Base-by-base conservation (phyloP, 2,113 vertebrate genomes). In the Oryzias curvinotus region DNA sequence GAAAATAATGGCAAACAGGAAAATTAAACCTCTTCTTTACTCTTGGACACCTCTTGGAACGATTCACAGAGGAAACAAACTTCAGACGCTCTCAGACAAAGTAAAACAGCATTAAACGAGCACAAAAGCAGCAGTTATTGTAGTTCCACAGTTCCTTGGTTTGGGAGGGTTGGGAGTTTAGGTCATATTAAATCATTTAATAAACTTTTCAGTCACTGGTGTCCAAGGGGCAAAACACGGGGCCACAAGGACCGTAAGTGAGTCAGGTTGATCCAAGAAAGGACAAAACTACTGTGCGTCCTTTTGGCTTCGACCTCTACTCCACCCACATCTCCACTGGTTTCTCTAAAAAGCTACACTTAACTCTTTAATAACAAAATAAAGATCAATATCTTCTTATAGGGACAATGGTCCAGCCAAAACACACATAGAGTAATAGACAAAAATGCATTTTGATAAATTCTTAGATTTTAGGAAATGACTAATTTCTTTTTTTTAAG, bases 351-450 rank as follows among this genome's bases (percentile, higher is more conserved):
- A 65, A 36, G 66, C 46, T 78, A 77, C 80, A 88, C 88, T 87
- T 84, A 80, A 56, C 66, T 75, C 45, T 68, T 80, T 77, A 75
- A 83, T 68, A 89, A 81, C 71, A 76, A 83, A 80, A 87, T 69
- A 76, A 54, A 82, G 82, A 88, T 87, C 72, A 47, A 57, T 86
- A 87, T 90, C 87, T 84, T 69, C 64, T 67, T 74, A 79, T 77
- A 82, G 74, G 59, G 83, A 84, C 75, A 51, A 64, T 73, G 80
- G 77, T 61, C 30, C 52, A 87, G 88, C 83, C 85, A 85, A 89
- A 87, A 90, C 86, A 89, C 56, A 13, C 45, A 47, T 18, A 47
- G 45, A 17, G 5, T 1, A 47, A 7, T 6, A 18, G 5, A 18
- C 5, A n/a, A 7, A 17, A 8, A 7, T 47, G 14, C 2, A 7